Evolutionary conservation across 2,888 invertebrate genomes (phyloP).

Genomic region (Diaprepes abbreviatus): DNA sequence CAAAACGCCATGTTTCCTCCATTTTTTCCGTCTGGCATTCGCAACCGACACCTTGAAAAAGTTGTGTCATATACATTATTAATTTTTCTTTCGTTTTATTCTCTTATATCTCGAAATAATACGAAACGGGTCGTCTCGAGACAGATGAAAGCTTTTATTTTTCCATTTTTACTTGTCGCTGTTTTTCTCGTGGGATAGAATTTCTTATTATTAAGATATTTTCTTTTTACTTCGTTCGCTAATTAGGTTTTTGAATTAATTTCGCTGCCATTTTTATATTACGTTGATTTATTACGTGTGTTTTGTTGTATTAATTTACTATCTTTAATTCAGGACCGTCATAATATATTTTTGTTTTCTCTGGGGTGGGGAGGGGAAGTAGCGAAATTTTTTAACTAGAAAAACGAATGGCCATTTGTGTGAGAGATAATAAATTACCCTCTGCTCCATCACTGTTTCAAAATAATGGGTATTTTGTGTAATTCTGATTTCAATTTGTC

Average conservation of each 20-base stretch:
- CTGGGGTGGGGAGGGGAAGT: too few relatives aligned
- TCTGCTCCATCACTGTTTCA: too few relatives aligned
- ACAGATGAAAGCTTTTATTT: conserved; percentile 38
- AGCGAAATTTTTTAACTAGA: too few relatives aligned
- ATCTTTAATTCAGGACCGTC: too few relatives aligned
- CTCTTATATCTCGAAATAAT: conserved; percentile 24
- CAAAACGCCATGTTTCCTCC: neutral
- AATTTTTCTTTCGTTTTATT: conserved; percentile 36
- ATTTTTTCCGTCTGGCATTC: conserved; percentile 25
- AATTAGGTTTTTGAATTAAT: conserved; percentile 32
- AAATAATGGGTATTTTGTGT: too few relatives aligned
- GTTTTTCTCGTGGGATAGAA: conserved; percentile 17
- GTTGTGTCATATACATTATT: conserved; percentile 39
- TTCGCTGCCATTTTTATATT: neutral
- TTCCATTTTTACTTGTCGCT: conserved; percentile 33
- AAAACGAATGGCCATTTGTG: too few relatives aligned
- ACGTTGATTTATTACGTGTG: neutral
- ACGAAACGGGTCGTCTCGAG: conserved; percentile 13
- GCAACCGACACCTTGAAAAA: conserved; percentile 28
- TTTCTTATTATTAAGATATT: conserved; percentile 39
- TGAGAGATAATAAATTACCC: too few relatives aligned
- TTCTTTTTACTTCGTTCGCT: conserved; percentile 26
- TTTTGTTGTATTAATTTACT: too few relatives aligned
- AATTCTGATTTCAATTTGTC: too few relatives aligned
- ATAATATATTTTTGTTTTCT: too few relatives aligned